Evolutionary conservation across 1,140 invertebrate species (phyloP).

Genomic region (Magallana angulata): DNA sequence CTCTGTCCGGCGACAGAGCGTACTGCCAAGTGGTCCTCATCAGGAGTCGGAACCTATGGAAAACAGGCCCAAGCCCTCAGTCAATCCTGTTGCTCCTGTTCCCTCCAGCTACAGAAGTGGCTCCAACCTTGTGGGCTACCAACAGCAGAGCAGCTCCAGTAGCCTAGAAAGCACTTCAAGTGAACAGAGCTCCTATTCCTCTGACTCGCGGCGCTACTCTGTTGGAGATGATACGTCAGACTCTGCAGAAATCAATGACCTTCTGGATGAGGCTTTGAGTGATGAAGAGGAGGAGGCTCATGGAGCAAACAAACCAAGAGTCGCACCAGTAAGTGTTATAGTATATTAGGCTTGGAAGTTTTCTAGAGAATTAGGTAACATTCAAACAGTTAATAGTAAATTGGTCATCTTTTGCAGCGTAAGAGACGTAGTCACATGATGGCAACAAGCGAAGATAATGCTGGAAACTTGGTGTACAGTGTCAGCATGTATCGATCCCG

Average conservation of each 20-base stretch:
- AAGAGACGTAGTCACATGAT: conserved; percentile 66
- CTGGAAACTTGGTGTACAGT: conserved; percentile 65
- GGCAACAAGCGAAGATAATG: conserved; percentile 54
- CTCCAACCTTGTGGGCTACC: conserved; percentile 41
- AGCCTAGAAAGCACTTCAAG: conserved; percentile 59
- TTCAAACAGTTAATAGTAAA: neutral
- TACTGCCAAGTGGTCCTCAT: conserved; percentile 57
- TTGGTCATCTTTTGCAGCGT: conserved; percentile 51
- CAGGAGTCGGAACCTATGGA: conserved; percentile 48
- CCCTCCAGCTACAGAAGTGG: conserved; percentile 47
- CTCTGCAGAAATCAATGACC: conserved; percentile 72
- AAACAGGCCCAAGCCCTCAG: conserved; percentile 33
- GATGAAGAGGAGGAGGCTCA: conserved; percentile 54
- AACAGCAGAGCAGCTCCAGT: conserved; percentile 51
- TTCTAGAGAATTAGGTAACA: too few relatives aligned
- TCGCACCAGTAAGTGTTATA: conserved; percentile 61
- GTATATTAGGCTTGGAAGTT: neutral
- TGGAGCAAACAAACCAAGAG: conserved; percentile 52
- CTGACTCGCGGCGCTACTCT: conserved; percentile 17
- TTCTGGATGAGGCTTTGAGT: conserved; percentile 77
- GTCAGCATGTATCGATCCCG: conserved; percentile 70
- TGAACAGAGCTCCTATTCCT: conserved; percentile 45
- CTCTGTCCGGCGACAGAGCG: conserved; percentile 70
- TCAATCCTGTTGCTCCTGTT: conserved; percentile 44
- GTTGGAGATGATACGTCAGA: conserved; percentile 66